Conservation (phyloP, 92 coral and sea anemone species). For the Siderastrea radians region DNA sequence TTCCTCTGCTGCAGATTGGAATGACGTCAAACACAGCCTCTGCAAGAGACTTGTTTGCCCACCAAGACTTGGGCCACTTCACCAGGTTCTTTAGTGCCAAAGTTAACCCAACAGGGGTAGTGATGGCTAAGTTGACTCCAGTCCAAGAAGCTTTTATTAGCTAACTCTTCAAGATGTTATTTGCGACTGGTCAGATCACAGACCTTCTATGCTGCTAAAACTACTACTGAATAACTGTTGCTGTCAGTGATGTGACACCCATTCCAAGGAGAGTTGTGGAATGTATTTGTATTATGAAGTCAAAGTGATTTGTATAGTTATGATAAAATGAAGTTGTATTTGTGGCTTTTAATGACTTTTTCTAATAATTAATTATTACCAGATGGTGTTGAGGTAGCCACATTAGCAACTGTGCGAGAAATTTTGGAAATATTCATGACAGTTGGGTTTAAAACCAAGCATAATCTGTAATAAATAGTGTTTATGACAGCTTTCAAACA, state of each 20-base stretch:
- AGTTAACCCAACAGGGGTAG: conserved; percentile 94
- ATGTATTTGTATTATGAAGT: too few species aligned
- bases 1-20: conserved; percentile 67
- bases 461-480: too few species aligned
- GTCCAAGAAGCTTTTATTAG: not conserved
- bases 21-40: conserved; percentile 60
- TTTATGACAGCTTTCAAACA: too few species aligned
- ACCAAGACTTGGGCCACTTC: conserved; percentile 80
- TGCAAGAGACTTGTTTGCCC: conserved; percentile 81
- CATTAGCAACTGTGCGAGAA: too few species aligned
- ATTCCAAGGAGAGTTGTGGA: too few species aligned
- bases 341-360: too few species aligned
- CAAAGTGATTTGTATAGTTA: too few species aligned
- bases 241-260: not conserved
- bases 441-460: too few species aligned
- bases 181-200: not conserved
- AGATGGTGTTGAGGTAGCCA: too few species aligned
- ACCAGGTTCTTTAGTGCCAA: conserved; percentile 66
- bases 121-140: conserved; percentile 81
- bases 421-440: too few species aligned
- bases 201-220: not conserved
- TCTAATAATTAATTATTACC: too few species aligned
- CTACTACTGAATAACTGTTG: not conserved
- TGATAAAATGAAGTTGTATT: too few species aligned
- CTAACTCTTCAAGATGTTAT: not conserved